These are phyloP conservation scores for Jacana jacana DNA, from an alignment of 2,113 vertebrate genomes.

Conservation along the genomic window DNA sequence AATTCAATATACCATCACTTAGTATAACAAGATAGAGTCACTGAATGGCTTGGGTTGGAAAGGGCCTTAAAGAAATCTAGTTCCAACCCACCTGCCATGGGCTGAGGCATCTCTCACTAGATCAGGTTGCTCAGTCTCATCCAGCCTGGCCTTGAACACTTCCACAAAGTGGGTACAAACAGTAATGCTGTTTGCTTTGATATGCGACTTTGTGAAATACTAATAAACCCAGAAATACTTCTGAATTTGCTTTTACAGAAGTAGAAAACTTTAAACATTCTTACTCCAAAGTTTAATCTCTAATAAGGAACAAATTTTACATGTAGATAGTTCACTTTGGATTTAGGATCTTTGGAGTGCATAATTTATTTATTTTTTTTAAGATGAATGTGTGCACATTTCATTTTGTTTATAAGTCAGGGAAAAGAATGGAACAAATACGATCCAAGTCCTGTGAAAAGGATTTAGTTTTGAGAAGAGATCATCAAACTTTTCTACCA, in stretches of 20 bases:
- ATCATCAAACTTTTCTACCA: background rate
- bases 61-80: background rate
- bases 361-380: background rate
- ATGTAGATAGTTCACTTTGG: background rate
- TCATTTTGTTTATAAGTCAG: background rate
- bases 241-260: background rate
- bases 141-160: background rate
- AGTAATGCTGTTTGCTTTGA: background rate
- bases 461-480: background rate
- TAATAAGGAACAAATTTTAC: background rate
- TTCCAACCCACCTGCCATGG: background rate
- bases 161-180: background rate
- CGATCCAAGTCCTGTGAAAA: background rate
- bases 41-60: background rate
- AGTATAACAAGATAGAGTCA: background rate
- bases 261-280: background rate
- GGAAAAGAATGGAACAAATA: background rate
- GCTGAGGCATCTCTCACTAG: background rate
- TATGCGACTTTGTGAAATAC: background rate
- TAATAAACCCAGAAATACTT: background rate
- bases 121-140: background rate
- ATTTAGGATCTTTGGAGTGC: background rate
- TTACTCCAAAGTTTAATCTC: background rate
- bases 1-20: background rate
- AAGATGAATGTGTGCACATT: background rate